Conservation (phyloP, 2,888 invertebrate species). For the Ecliptopera silaceata region DNA sequence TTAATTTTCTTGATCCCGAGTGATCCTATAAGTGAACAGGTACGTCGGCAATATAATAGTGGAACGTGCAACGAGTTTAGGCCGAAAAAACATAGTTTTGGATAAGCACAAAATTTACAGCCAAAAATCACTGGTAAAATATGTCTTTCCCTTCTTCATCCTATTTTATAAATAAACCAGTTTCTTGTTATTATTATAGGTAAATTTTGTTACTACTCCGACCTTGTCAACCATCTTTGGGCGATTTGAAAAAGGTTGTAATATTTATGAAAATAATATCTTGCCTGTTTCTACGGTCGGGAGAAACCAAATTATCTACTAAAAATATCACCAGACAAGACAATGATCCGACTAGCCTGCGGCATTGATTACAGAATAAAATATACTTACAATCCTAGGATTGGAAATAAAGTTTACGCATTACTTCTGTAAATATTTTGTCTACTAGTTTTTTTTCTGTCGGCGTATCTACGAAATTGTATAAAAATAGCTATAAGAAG, state of each 20-base stretch:
- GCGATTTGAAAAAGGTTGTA: not conserved
- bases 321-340: not conserved
- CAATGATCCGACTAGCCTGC: constrained; percentile 3
- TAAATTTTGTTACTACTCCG: not conserved
- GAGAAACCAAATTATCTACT: not conserved
- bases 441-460: too few species aligned
- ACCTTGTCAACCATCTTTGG: not conserved
- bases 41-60: constrained; percentile 3
- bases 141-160: too few species aligned
- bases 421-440: too few species aligned
- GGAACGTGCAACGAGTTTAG: not conserved
- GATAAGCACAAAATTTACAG: not conserved
- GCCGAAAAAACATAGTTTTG: not conserved
- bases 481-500: too few species aligned
- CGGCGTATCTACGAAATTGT: too few species aligned
- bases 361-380: not conserved
- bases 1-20: constrained; percentile 9
- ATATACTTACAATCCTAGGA: not conserved
- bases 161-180: too few species aligned
- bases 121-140: too few species aligned
- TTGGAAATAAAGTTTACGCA: not conserved
- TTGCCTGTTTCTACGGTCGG: not conserved
- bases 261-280: constrained; percentile 8
- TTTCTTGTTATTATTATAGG: too few species aligned
- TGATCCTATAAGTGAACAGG: constrained; percentile 6